Percentiles rank a stretch among this genome's conserved stretches.
These are phyloP conservation scores for Theocolax elegans DNA, from an alignment of 1,140 invertebrate species.

Conservation along the genomic window DNA sequence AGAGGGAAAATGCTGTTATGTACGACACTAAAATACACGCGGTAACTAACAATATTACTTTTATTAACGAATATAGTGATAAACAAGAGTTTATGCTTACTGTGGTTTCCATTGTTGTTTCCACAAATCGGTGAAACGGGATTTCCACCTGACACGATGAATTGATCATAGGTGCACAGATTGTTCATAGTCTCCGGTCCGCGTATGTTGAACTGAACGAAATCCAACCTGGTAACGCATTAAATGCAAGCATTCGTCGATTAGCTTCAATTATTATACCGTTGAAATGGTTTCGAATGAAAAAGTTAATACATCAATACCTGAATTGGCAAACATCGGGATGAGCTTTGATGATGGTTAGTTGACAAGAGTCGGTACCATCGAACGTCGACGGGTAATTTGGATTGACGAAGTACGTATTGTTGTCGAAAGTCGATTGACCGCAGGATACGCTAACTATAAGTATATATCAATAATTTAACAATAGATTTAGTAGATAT, in stretches of 20 bases:
- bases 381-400: slow-evolving; percentile 81
- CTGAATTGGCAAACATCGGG: slow-evolving; percentile 85
- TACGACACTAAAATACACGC: too few relatives aligned
- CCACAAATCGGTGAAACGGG: slow-evolving; percentile 85
- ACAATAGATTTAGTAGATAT: too few relatives aligned
- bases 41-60: too few relatives aligned
- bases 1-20: too few relatives aligned
- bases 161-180: slow-evolving; percentile 85
- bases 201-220: slow-evolving; percentile 78
- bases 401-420: slow-evolving; percentile 85
- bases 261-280: too few relatives aligned
- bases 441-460: slow-evolving; percentile 82
- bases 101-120: slow-evolving; percentile 83
- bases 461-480: too few relatives aligned
- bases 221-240: slow-evolving; percentile 74
- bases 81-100: slow-evolving; percentile 75
- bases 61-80: too few relatives aligned
- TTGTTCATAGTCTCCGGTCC: slow-evolving; percentile 81
- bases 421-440: slow-evolving; percentile 79
- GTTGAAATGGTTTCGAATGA: not conserved
- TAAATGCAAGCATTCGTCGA: too few relatives aligned
- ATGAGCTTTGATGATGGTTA: slow-evolving; percentile 81
- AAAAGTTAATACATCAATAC: slow-evolving; percentile 55
- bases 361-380: slow-evolving; percentile 83
- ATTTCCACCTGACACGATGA: slow-evolving; percentile 84